A percentile compares a stretch with the other conserved stretches of the same genome.
These are phyloP conservation scores for Hemithea aestivaria DNA, from an alignment of 2,888 invertebrate species.

Conservation along the genomic window DNA sequence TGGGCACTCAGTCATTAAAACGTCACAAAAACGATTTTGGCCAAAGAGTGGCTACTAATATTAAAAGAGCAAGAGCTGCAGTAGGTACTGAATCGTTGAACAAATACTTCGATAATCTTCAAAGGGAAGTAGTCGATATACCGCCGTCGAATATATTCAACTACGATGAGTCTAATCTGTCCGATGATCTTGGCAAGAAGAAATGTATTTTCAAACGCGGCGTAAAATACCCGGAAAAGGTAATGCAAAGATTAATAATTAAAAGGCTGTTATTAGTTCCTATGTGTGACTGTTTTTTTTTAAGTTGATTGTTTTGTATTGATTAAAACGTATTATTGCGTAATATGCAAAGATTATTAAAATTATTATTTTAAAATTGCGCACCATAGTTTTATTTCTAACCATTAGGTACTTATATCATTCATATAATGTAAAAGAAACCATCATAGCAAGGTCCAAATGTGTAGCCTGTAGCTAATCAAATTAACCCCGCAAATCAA, in stretches of 20 bases:
- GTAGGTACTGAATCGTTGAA: neutral
- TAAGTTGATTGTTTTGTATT: too few relatives aligned
- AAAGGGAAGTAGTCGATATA: neutral
- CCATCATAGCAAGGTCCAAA: too few relatives aligned
- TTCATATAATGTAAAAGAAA: too few relatives aligned
- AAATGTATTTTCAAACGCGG: neutral
- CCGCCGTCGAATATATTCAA: neutral
- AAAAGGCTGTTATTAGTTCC: neutral
- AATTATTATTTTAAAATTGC: too few relatives aligned
- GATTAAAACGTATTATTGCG: too few relatives aligned
- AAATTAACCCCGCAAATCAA: too few relatives aligned
- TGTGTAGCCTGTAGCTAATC: too few relatives aligned
- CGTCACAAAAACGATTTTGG: too few relatives aligned
- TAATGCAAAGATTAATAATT: neutral
- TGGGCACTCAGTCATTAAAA: too few relatives aligned
- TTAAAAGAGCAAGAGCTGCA: constrained; percentile 3
- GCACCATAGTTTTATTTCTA: too few relatives aligned
- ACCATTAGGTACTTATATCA: too few relatives aligned
- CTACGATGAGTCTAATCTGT: neutral
- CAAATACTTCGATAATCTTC: constrained; percentile 3
- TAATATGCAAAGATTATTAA: neutral
- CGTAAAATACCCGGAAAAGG: neutral
- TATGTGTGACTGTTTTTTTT: too few relatives aligned
- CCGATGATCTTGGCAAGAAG: neutral
- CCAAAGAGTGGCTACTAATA: constrained; percentile 2